phyloP scores from a whole-genome alignment of 2,113 vertebrate species.

The Dendrocopos noguchii region DNA sequence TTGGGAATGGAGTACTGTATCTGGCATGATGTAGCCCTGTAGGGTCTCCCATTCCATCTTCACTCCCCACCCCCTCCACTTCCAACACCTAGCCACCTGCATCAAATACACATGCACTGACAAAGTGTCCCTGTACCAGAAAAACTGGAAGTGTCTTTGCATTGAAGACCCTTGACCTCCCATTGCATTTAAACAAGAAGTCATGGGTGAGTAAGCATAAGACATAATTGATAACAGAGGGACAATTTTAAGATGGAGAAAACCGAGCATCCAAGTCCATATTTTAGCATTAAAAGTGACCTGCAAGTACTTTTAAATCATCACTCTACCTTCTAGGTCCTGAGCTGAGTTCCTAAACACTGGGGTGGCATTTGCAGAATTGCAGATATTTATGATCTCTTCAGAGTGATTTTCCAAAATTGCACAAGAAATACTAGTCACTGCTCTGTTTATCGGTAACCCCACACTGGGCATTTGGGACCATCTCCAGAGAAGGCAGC shows the following conservation, averaged over 20 bases:
- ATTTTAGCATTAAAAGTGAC: neutral
- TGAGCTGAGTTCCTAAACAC: neutral
- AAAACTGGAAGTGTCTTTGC: neutral
- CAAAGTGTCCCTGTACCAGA: neutral
- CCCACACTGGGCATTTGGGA: too few relatives aligned
- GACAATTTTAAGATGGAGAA: neutral
- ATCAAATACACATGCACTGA: neutral
- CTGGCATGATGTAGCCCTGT: neutral
- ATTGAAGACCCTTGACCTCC: neutral
- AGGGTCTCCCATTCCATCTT: too few relatives aligned
- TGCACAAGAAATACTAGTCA: neutral
- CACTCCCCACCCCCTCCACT: neutral
- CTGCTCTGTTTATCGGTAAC: neutral
- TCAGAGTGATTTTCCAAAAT: neutral
- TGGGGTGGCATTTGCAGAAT: neutral
- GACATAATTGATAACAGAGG: neutral
- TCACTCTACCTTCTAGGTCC: accelerated
- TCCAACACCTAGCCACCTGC: neutral
- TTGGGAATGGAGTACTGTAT: neutral
- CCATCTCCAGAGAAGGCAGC: accelerated
- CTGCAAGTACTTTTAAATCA: neutral
- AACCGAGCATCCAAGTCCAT: neutral
- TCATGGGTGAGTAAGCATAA: neutral
- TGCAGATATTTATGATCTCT: neutral
- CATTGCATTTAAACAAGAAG: neutral